These are phyloP conservation scores for Trichonephila clavipes DNA, from an alignment of 1,140 invertebrate genomes.

Conservation along the genomic window DNA sequence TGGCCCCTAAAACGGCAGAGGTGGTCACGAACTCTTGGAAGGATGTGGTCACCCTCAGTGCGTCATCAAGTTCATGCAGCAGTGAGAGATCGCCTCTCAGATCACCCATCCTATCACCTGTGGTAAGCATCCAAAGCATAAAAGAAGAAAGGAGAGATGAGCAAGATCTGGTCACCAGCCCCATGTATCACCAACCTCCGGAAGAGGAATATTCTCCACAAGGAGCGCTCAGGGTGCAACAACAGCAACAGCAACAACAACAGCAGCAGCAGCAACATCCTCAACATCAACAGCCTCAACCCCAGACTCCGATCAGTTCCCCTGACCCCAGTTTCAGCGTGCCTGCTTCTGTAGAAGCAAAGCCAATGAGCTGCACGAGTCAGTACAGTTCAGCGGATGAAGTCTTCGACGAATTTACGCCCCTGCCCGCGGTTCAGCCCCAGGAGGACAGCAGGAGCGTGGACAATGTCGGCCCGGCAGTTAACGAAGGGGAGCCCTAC, in stretches of 20 bases:
- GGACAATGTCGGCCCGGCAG: background rate
- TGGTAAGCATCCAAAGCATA: slow-evolving; percentile 41
- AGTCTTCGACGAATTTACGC: slow-evolving; percentile 68
- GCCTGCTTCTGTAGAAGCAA: slow-evolving; percentile 59
- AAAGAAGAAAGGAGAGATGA: slow-evolving; percentile 47
- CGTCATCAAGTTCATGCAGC: slow-evolving; percentile 78
- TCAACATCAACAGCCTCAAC: slow-evolving; percentile 48
- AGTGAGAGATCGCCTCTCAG: slow-evolving; percentile 76
- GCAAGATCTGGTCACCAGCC: slow-evolving; percentile 8
- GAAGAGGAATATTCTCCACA: slow-evolving; percentile 65
- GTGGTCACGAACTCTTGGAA: slow-evolving; percentile 81
- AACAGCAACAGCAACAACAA: slow-evolving; percentile 32
- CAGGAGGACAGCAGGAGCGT: slow-evolving; percentile 41
- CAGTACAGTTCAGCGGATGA: slow-evolving; percentile 68
- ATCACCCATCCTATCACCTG: slow-evolving; percentile 64
- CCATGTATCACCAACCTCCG: slow-evolving; percentile 33
- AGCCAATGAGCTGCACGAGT: slow-evolving; percentile 66
- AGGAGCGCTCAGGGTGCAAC: slow-evolving; percentile 13
- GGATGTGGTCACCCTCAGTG: slow-evolving; percentile 86
- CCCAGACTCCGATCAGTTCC: slow-evolving; percentile 62
- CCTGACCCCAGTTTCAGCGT: slow-evolving; percentile 66
- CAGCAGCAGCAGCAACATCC: slow-evolving; percentile 16
- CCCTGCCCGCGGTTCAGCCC: slow-evolving; percentile 24
- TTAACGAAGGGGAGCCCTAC: slow-evolving; percentile 78
- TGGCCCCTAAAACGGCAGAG: slow-evolving; percentile 62